Conservation (phyloP, 2,888 invertebrate genomes). For the Cantharis flavilabris region DNA sequence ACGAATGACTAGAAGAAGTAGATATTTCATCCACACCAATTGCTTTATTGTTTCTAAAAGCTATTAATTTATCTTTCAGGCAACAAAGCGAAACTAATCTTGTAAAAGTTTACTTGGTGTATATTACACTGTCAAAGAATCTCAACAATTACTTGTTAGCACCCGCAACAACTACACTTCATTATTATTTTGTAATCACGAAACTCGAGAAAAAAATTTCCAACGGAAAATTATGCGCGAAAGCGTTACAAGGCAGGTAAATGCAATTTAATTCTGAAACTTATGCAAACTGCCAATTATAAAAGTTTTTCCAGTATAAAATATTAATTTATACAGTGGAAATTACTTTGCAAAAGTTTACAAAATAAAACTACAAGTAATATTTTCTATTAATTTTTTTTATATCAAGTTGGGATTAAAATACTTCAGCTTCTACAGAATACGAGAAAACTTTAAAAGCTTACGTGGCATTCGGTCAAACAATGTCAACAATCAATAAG, state of each 20-base stretch:
- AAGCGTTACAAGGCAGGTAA: background rate
- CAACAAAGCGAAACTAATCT: slow-evolving; percentile 34
- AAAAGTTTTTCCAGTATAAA: slow-evolving; percentile 6
- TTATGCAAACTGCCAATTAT: slow-evolving; percentile 25
- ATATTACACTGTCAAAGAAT: slow-evolving; percentile 2
- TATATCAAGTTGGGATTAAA: background rate
- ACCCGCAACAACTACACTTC: background rate
- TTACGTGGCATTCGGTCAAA: background rate
- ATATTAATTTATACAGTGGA: slow-evolving; percentile 1
- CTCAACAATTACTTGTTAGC: background rate
- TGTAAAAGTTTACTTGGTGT: slow-evolving; percentile 31
- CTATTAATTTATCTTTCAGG: slow-evolving; percentile 43
- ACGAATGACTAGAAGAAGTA: slow-evolving; percentile 32
- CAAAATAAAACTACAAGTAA: slow-evolving; percentile 1
- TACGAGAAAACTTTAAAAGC: background rate
- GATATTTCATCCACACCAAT: slow-evolving; percentile 43
- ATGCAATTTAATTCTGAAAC: slow-evolving; percentile 1
- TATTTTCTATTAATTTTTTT: background rate
- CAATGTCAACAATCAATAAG: too few relatives aligned
- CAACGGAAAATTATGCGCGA: background rate
- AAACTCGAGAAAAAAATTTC: background rate
- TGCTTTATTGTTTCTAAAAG: slow-evolving; percentile 43
- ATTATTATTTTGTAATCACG: background rate
- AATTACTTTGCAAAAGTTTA: slow-evolving; percentile 1
- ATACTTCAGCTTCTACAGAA: background rate